Evolutionary conservation across 1,140 invertebrate species (phyloP).

Genomic region (Papilio xuthus): DNA sequence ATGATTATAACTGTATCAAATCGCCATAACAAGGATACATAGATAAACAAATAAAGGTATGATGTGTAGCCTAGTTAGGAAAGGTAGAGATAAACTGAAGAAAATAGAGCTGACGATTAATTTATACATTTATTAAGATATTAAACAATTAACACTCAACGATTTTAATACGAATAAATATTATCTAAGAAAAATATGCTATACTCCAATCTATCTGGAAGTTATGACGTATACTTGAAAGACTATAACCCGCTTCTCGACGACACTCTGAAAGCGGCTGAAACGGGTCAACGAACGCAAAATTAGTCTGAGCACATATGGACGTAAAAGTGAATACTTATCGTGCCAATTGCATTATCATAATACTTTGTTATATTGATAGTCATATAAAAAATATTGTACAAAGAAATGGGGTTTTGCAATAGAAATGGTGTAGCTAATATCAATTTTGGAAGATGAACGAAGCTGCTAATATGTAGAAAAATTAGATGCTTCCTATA

Average conservation of each 20-base stretch:
- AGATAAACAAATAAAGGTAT: no score
- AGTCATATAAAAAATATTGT: not conserved
- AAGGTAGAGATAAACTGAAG: not conserved
- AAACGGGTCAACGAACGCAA: conserved; percentile 34
- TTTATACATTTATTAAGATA: not conserved
- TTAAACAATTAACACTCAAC: not conserved
- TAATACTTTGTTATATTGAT: not conserved
- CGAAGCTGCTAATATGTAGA: no score
- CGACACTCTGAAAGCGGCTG: conserved; percentile 21
- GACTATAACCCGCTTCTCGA: conserved; percentile 34
- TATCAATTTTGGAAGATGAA: not conserved
- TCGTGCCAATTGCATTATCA: conserved; percentile 9
- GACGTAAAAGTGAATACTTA: conserved; percentile 17
- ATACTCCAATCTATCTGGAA: conserved; percentile 2
- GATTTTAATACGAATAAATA: not conserved
- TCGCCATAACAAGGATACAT: no score
- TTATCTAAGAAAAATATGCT: not conserved
- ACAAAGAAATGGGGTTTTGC: not conserved
- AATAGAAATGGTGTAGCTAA: not conserved
- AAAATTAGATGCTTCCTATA: no score
- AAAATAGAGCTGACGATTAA: not conserved
- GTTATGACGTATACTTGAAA: conserved; percentile 29
- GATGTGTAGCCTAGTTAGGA: not conserved
- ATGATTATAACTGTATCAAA: no score
- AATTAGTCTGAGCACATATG: conserved; percentile 12